phyloP scores from a whole-genome alignment of 2,888 invertebrate genomes.

The Melolontha melolontha region DNA sequence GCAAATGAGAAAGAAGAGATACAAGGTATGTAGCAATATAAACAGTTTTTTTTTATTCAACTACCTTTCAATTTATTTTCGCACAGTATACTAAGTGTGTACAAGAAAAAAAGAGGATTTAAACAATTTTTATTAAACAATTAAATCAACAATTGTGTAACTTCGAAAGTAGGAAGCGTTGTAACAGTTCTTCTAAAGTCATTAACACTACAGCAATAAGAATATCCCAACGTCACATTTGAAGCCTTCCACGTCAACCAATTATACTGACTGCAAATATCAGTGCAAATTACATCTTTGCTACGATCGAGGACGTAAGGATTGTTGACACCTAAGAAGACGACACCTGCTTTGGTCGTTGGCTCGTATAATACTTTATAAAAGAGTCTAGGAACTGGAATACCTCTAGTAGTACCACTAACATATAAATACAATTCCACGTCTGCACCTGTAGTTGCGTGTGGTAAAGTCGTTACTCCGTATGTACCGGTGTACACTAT shows the following conservation, averaged over 20 bases:
- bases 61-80: too few relatives aligned
- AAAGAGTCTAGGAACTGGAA: constrained; percentile 70
- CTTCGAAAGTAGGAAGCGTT: constrained; percentile 68
- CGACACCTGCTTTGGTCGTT: constrained; percentile 67
- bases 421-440: constrained; percentile 58
- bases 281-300: constrained; percentile 55
- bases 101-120: too few relatives aligned
- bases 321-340: constrained; percentile 74
- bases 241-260: constrained; percentile 71
- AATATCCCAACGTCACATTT: constrained; percentile 69
- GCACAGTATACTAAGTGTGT: too few relatives aligned
- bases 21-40: too few relatives aligned
- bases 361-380: constrained; percentile 73
- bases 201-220: constrained; percentile 72
- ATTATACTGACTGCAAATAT: constrained; percentile 69
- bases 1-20: too few relatives aligned
- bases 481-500: constrained; percentile 72
- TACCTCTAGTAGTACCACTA: constrained; percentile 57
- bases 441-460: constrained; percentile 58
- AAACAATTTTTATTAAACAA: too few relatives aligned
- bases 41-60: too few relatives aligned
- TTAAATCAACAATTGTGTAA: constrained; percentile 52
- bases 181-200: constrained; percentile 69
- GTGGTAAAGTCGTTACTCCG: constrained; percentile 69
- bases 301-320: constrained; percentile 62